These are phyloP conservation scores for Noctua janthe DNA, from an alignment of 2,888 invertebrate genomes.

Conservation along the genomic window DNA sequence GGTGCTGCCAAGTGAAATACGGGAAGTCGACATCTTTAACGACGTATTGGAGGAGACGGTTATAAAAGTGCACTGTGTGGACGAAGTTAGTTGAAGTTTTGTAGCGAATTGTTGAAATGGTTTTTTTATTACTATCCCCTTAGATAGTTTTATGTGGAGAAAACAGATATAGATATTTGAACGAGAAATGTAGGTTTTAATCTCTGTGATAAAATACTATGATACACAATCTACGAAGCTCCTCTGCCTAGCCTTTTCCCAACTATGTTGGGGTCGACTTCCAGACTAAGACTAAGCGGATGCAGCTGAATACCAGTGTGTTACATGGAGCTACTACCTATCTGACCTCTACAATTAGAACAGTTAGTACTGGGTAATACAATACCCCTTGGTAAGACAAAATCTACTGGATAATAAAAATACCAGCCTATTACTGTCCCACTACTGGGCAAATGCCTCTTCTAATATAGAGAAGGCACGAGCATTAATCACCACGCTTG, in stretches of 20 bases:
- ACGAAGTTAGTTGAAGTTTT: conserved; percentile 29
- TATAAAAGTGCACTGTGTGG: conserved; percentile 18
- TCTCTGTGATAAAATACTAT: too few species aligned
- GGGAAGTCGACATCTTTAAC: conserved; percentile 53
- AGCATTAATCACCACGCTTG: too few species aligned
- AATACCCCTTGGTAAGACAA: background rate
- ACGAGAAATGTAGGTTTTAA: background rate
- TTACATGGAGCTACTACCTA: too few species aligned
- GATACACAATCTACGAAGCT: background rate
- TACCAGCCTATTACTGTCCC: too few species aligned
- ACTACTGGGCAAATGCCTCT: too few species aligned
- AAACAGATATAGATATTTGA: background rate
- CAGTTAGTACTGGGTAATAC: too few species aligned
- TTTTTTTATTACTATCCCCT: background rate
- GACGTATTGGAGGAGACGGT: conserved; percentile 40
- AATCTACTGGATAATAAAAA: background rate
- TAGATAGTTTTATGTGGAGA: background rate
- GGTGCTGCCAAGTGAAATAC: conserved; percentile 63
- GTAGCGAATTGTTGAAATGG: background rate
- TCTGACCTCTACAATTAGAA: too few species aligned
- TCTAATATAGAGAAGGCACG: too few species aligned
- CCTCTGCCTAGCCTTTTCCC: background rate
- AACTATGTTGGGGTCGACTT: background rate
- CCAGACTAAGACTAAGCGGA: background rate
- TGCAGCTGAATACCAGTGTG: too few species aligned